A percentile compares a stretch with the other conserved stretches of the same genome.
Evolutionary conservation across 1,140 invertebrate genomes (phyloP).

Genomic region (Eciton burchellii): DNA sequence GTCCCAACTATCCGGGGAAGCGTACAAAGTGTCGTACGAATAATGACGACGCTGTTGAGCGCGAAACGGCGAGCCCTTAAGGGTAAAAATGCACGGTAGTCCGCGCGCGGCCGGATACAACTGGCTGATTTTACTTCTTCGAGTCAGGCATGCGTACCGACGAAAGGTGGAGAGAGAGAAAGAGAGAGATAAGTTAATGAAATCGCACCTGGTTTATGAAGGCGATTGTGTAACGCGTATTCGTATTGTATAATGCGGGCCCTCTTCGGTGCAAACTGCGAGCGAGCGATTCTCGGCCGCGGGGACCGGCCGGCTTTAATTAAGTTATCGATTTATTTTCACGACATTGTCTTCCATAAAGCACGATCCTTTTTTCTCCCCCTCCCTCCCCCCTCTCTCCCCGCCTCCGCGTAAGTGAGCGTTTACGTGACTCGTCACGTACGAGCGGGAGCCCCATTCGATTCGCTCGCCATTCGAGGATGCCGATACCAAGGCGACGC

Average conservation of each 20-base stretch:
- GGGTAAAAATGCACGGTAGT: constrained; percentile 55
- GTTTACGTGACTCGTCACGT: constrained; percentile 74
- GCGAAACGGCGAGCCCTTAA: constrained; percentile 12
- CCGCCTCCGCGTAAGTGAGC: constrained; percentile 63
- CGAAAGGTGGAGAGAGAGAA: too few species aligned
- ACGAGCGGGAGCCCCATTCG: constrained; percentile 33
- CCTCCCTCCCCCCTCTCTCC: not conserved
- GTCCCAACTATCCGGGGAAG: constrained; percentile 44
- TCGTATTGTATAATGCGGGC: constrained; percentile 73
- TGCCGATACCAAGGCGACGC: constrained; percentile 54
- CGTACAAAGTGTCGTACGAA: constrained; percentile 59
- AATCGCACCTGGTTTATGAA: constrained; percentile 81
- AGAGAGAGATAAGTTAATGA: constrained; percentile 84
- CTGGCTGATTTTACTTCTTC: constrained; percentile 77
- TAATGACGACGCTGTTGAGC: constrained; percentile 62
- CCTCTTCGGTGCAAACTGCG: constrained; percentile 74
- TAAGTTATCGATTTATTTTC: constrained; percentile 84
- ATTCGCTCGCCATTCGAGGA: constrained; percentile 56
- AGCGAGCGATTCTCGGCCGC: constrained; percentile 77
- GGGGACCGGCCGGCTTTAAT: constrained; percentile 77
- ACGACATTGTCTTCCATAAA: constrained; percentile 76
- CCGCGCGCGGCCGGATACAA: constrained; percentile 67
- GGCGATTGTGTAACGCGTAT: constrained; percentile 79
- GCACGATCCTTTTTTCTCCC: constrained; percentile 7
- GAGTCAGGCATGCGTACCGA: constrained; percentile 79